Evolutionary conservation across 2,113 vertebrate genomes (phyloP).

Genomic region (western clawed frog (Xenopus tropicalis)): UCB_Xtro_10.0 CM004445.2:130835001-130835500

Average conservation of each 20-base stretch:
- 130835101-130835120: background rate
- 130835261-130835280: background rate
- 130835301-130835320: conserved; percentile 55
- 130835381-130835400: conserved; percentile 47
- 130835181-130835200: background rate
- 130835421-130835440: conserved; percentile 72
- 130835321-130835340: conserved; percentile 83
- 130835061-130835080: background rate
- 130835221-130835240: background rate
- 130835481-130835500: background rate
- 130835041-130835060: conserved; percentile 50
- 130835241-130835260: background rate
- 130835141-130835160: background rate
- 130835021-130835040: conserved; percentile 62
- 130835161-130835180: background rate
- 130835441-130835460: background rate
- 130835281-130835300: conserved; percentile 35
- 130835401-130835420: conserved; percentile 70
- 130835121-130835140: background rate
- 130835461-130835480: too few relatives aligned
- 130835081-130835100: background rate
- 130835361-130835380: conserved; percentile 26
- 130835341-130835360: conserved; percentile 52
- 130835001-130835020: conserved; percentile 51
- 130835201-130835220: conserved; percentile 9